Evolutionary conservation across 2,797 vertebrate genomes (phyloP).

Genomic region (Coccyzus lansbergi): DNA sequence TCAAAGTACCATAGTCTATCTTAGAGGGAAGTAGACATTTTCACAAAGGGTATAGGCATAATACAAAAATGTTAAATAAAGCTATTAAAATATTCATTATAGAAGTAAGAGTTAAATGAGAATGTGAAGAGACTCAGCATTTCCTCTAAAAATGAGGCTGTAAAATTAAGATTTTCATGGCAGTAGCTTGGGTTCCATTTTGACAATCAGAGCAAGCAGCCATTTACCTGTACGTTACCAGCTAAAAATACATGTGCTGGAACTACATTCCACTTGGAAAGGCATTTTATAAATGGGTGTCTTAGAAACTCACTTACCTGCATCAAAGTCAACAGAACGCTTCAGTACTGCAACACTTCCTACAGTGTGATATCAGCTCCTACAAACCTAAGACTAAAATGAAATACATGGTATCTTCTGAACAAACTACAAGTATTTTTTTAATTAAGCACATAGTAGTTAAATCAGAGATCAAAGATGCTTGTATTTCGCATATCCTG

Average conservation of each 20-base stretch:
- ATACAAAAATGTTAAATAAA: not conserved
- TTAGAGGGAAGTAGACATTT: not conserved
- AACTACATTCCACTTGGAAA: not conserved
- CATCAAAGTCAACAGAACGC: not conserved
- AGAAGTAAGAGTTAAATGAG: not conserved
- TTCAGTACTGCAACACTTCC: not conserved
- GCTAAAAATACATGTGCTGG: not conserved
- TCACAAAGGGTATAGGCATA: not conserved
- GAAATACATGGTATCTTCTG: not conserved
- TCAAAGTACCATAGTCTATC: not conserved
- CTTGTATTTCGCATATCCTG: not conserved
- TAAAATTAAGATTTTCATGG: not conserved
- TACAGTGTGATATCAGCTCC: not conserved
- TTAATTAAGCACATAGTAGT: not conserved
- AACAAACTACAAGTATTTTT: not conserved
- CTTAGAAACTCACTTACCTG: not conserved
- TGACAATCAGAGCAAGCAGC: not conserved
- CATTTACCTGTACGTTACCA: not conserved
- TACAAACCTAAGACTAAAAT: not conserved
- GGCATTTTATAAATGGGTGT: not conserved
- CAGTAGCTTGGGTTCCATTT: not conserved
- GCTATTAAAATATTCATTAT: not conserved
- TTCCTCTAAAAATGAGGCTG: not conserved
- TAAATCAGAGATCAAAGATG: constrained; percentile 17
- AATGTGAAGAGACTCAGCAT: not conserved